Percentiles rank a stretch among this genome's conserved stretches.
Conservation (phyloP, 2,113 vertebrate species). For the Neolamprologus caudopunctatus region DNA sequence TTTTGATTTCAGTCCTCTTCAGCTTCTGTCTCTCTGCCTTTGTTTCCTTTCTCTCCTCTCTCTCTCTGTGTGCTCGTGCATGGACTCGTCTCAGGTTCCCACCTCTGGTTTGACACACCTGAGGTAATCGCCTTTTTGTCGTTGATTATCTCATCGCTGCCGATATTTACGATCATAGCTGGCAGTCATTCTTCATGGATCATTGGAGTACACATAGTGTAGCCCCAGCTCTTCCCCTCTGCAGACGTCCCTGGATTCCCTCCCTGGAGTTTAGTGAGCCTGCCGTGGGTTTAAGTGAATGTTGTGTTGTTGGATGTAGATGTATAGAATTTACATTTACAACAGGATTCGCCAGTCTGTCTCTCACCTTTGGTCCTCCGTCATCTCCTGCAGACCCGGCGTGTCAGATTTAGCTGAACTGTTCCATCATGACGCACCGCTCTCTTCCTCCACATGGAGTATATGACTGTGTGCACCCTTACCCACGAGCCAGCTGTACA, state of each 20-base stretch:
- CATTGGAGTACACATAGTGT: neutral
- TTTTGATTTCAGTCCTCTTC: neutral
- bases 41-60: neutral
- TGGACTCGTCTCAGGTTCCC: neutral
- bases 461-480: neutral
- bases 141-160: neutral
- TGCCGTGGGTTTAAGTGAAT: neutral
- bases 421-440: neutral
- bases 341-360: neutral
- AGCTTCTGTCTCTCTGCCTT: neutral
- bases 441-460: neutral
- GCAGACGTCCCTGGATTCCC: neutral
- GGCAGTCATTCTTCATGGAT: neutral
- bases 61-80: neutral
- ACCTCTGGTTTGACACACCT: neutral
- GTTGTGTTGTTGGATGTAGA: neutral
- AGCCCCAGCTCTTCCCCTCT: neutral
- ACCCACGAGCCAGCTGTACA: neutral
- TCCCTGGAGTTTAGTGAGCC: neutral
- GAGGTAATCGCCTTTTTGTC: neutral
- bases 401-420: neutral
- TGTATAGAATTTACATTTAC: neutral
- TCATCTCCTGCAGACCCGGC: neutral
- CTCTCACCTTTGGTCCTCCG: neutral
- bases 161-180: neutral